Base-by-base conservation (phyloP, 2,888 invertebrate species). In the Alcis repandata region DNA sequence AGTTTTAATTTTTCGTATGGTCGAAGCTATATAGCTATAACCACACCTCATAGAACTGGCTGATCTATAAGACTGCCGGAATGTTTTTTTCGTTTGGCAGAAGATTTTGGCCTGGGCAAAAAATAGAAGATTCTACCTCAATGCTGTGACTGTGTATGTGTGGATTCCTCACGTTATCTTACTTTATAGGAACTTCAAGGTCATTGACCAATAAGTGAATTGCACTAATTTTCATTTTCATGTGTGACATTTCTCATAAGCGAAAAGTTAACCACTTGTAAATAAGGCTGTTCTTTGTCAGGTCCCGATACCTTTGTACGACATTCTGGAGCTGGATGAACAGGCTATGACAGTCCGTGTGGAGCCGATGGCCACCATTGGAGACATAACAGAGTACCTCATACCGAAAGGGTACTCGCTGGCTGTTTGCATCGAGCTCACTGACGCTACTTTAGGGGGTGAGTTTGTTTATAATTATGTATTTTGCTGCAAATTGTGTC, bases 371-470 rank as follows among this genome's bases (percentile, higher is more conserved):
- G 95, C 94, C 11, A 95, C 95, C 0, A 95, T 96, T 9, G 95
- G 95, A 0, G 95, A 95, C 56, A 94, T 96, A 49, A 95, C 95
- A 0, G 90, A 94, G 70, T 95, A 90, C 76, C 83, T 96, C 19
- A 95, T 95, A 77, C 95, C 95, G 0, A 94, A 85, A 77, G 95
- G 96, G 0, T 96, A 95, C 79, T 95, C 96, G 0, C 79, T 96
- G 52, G 96, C 95, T 1, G 95, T 96, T 2, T 95, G 95, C 33
- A 92, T 96, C 52, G 96, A 96, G 83, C 93, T 96, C 54, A 95
- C 93, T 1, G 96, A 96, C 80, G 96, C 96, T 20, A 96, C 96
- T 6, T 85, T 96, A 19, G 96, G 96, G 74, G 96, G 93, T 92
- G 46, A 66, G 72, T 67, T 9, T n/a, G n/a, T n/a, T n/a, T n/a